These are phyloP conservation scores for Nomada hirtipes DNA, from an alignment of 2,888 invertebrate species.

Conservation along the genomic window DNA sequence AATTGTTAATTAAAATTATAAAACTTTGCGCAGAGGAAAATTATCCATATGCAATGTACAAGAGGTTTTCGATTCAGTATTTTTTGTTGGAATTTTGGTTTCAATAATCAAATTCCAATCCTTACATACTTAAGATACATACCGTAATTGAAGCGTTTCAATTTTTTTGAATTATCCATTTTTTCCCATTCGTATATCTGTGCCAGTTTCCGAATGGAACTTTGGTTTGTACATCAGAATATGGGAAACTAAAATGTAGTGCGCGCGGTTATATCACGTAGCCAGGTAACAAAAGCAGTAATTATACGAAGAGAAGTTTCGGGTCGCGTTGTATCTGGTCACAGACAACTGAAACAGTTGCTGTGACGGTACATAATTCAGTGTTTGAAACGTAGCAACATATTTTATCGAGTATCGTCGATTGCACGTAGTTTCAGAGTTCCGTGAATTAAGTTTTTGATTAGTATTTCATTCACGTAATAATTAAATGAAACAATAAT, in stretches of 20 bases:
- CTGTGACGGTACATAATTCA: constrained; percentile 13
- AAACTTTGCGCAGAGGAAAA: too few species aligned
- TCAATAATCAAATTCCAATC: too few species aligned
- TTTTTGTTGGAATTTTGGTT: too few species aligned
- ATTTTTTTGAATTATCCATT: not conserved
- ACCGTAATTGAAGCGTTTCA: too few species aligned
- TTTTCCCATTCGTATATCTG: constrained; percentile 27
- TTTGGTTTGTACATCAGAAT: constrained; percentile 2
- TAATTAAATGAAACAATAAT: not conserved
- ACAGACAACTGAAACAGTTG: constrained; percentile 32
- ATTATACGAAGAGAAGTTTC: constrained; percentile 43
- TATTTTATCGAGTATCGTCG: constrained; percentile 8
- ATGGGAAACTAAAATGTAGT: not conserved
- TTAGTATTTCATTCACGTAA: not conserved
- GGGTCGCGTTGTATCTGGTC: constrained; percentile 19
- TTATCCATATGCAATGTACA: too few species aligned
- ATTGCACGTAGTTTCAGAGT: not conserved
- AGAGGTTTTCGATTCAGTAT: too few species aligned
- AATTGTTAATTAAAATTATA: too few species aligned
- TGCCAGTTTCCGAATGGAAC: not conserved
- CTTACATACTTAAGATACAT: too few species aligned
- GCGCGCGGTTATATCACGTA: constrained; percentile 23
- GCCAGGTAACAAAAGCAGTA: constrained; percentile 43
- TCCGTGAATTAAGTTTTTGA: not conserved
- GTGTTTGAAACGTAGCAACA: not conserved